Evolutionary conservation across 2,888 invertebrate species (phyloP).

Genomic region (Portevinia maculata): DNA sequence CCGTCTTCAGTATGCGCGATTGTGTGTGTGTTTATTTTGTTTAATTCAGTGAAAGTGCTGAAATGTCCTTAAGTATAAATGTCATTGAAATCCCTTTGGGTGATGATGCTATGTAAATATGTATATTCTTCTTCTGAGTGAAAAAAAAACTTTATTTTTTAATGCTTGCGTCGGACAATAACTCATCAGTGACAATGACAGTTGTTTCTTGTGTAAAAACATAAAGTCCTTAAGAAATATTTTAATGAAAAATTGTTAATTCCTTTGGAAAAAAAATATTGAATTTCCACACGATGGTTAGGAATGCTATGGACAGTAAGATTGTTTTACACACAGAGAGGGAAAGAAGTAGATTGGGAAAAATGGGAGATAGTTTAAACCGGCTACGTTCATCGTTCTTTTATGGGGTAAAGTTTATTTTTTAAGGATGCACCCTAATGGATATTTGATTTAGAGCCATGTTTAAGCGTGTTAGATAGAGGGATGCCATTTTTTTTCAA

Average conservation of each 20-base stretch:
- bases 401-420: conserved; percentile 23
- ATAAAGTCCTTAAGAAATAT: conserved; percentile 1
- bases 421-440: conserved; percentile 54
- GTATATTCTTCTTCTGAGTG: conserved; percentile 4
- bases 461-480: conserved; percentile 56
- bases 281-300: conserved; percentile 11
- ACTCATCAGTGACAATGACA: conserved; percentile 64
- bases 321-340: too few relatives aligned
- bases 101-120: conserved; percentile 20
- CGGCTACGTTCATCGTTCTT: conserved; percentile 34
- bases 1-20: not conserved
- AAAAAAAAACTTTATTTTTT: not conserved
- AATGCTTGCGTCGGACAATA: conserved; percentile 35
- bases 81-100: conserved; percentile 60
- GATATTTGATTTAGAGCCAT: conserved; percentile 66
- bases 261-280: conserved; percentile 10
- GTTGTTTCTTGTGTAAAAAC: conserved; percentile 50
- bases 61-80: conserved; percentile 53
- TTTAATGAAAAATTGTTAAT: conserved; percentile 13
- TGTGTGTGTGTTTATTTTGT: conserved; percentile 22
- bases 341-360: not conserved
- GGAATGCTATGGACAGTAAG: too few relatives aligned
- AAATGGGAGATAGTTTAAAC: conserved; percentile 52
- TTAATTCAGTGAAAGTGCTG: conserved; percentile 42
- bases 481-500: conserved; percentile 61